Conservation (phyloP, 2,797 vertebrate genomes). For the Myripristis jacobus region DNA sequence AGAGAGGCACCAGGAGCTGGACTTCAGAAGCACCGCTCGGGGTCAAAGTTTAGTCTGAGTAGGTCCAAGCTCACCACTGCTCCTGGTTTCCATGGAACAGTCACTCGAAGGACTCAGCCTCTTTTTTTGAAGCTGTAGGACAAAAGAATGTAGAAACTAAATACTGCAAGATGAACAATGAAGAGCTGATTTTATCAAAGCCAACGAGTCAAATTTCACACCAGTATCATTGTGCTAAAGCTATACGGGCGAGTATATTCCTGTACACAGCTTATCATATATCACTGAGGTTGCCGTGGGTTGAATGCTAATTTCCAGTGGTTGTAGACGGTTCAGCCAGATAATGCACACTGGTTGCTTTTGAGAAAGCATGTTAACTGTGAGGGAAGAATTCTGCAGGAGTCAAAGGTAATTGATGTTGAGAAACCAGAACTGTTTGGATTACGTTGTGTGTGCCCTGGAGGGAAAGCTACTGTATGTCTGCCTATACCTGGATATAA, state of each 20-base stretch:
- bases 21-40: slow-evolving; percentile 9
- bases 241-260: not conserved
- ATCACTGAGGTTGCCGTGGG: not conserved
- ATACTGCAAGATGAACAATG: not conserved
- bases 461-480: not conserved
- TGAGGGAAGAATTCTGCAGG: not conserved
- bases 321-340: not conserved
- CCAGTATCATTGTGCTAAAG: not conserved
- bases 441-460: not conserved
- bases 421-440: not conserved
- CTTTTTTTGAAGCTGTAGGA: not conserved
- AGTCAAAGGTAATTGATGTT: not conserved
- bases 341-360: not conserved
- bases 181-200: not conserved
- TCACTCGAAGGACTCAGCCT: not conserved
- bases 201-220: not conserved
- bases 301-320: not conserved
- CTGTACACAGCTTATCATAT: not conserved
- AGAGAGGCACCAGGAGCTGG: not conserved
- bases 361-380: not conserved
- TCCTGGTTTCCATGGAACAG: not conserved
- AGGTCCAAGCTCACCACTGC: not conserved
- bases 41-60: slow-evolving; percentile 24
- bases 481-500: not conserved
- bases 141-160: not conserved